Conservation (phyloP, 2,797 vertebrate genomes). For the Mormyrops boulengeri region DNA sequence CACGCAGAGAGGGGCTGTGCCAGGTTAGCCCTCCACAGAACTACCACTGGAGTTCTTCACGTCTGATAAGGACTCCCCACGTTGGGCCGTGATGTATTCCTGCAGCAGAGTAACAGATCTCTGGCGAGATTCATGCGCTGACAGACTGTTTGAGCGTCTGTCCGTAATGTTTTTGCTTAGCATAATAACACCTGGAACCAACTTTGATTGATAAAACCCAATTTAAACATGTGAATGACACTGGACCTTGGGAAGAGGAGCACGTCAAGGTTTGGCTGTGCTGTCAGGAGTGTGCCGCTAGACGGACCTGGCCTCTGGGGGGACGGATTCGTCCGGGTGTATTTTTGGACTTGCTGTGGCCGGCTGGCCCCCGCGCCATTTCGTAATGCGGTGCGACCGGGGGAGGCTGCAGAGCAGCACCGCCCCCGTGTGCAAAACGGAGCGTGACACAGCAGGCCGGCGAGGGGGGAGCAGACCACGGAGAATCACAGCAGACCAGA, state of each 20-base stretch:
- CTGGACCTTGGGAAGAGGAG: background rate
- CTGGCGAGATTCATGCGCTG: background rate
- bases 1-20: background rate
- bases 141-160: background rate
- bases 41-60: background rate
- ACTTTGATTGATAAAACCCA: background rate
- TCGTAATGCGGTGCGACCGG: conserved; percentile 22
- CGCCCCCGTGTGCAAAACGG: background rate
- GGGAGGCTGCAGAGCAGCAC: background rate
- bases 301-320: background rate
- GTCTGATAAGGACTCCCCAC: background rate
- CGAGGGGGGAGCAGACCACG: background rate
- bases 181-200: background rate
- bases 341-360: conserved; percentile 46
- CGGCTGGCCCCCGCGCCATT: conserved; percentile 25
- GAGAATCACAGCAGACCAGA: background rate
- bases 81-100: background rate
- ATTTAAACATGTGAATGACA: background rate
- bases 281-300: background rate
- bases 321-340: conserved; percentile 30
- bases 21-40: background rate
- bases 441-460: background rate
- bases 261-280: background rate
- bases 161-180: background rate
- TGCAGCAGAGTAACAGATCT: background rate